Percentiles rank a stretch among this genome's conserved stretches.
Conservation (phyloP, 2,797 vertebrate species). For the Ctenopoma kingsleyae region DNA sequence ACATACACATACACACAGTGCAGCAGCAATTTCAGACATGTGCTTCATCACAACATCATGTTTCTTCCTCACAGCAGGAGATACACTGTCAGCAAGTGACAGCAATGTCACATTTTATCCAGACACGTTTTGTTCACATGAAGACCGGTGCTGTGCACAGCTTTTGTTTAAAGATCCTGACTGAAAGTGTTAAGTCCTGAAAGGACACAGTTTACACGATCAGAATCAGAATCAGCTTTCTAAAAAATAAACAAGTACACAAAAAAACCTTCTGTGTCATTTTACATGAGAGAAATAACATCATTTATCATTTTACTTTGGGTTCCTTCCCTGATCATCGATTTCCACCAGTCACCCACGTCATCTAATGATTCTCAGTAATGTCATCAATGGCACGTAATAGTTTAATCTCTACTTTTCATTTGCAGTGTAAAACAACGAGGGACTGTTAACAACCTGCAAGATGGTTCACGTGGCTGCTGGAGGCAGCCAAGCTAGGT, state of each 20-base stretch:
- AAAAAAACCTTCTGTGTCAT: too few relatives aligned
- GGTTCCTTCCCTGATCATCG: too few relatives aligned
- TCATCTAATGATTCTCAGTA: not conserved
- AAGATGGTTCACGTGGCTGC: too few relatives aligned
- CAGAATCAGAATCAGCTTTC: too few relatives aligned
- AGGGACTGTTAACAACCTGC: too few relatives aligned
- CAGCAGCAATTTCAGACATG: conserved; percentile 17
- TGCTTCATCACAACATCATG: conserved; percentile 8
- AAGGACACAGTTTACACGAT: too few relatives aligned
- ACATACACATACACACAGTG: not conserved
- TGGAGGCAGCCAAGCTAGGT: too few relatives aligned
- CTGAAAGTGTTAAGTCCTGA: too few relatives aligned
- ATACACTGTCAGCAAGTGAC: not conserved
- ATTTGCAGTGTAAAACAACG: not conserved
- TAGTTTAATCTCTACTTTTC: not conserved
- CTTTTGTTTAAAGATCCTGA: not conserved
- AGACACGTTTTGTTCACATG: not conserved
- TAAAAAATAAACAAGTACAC: too few relatives aligned
- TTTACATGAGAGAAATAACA: too few relatives aligned
- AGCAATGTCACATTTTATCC: conserved; percentile 2
- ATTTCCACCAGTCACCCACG: not conserved
- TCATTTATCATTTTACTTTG: too few relatives aligned
- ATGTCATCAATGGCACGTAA: not conserved
- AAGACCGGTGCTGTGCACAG: not conserved
- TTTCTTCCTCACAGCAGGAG: not conserved